phyloP scores from a whole-genome alignment of 2,888 invertebrate genomes.

The Acleris emargana region DNA sequence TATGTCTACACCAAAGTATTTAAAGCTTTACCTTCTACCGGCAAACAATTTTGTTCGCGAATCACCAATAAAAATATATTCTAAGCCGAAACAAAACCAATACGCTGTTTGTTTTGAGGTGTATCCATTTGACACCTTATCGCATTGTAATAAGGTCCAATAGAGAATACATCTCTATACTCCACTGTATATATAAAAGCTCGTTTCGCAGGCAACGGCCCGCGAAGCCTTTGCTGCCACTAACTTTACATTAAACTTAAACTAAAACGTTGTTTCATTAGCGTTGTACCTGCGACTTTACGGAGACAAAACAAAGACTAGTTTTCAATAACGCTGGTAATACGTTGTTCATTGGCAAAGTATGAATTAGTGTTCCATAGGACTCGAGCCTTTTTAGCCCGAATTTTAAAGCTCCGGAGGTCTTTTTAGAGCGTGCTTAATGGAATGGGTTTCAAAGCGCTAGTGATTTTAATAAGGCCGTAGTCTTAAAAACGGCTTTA shows the following conservation, averaged over 20 bases:
- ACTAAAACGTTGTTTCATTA: neutral
- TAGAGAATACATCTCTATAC: too few relatives aligned
- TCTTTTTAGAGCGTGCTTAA: too few relatives aligned
- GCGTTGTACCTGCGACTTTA: neutral
- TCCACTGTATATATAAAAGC: neutral
- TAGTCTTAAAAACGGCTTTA: too few relatives aligned
- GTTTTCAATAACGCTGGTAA: neutral
- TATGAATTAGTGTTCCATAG: too few relatives aligned
- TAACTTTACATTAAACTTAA: slow-evolving; percentile 1
- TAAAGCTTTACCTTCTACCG: too few relatives aligned
- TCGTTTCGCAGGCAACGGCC: slow-evolving; percentile 1
- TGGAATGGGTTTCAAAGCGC: too few relatives aligned
- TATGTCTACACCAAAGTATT: too few relatives aligned
- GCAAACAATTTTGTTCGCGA: neutral
- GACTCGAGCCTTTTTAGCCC: too few relatives aligned
- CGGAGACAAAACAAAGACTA: neutral
- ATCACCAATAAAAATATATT: neutral
- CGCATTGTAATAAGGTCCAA: neutral
- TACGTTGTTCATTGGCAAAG: neutral
- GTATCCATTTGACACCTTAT: neutral
- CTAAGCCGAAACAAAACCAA: neutral
- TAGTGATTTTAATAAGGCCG: too few relatives aligned
- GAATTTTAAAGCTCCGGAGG: too few relatives aligned
- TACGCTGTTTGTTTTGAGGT: neutral
- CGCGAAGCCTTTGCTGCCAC: neutral